Evolutionary conservation across 1,140 invertebrate genomes (phyloP), one percentile per base, ranked within the genome.

Genomic region (Mizuhopecten yessoensis): DNA sequence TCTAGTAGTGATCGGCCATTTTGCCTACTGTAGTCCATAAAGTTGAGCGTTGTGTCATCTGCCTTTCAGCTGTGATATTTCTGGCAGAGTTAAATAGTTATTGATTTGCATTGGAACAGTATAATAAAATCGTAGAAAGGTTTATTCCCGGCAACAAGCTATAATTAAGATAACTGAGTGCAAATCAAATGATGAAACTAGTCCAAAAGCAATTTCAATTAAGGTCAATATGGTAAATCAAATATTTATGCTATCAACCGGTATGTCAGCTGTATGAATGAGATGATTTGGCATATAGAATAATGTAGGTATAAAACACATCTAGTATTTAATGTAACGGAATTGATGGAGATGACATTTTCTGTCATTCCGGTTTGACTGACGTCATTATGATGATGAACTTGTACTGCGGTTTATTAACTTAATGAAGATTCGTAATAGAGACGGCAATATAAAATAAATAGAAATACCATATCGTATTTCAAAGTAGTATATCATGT

Each of bases 401-500:
- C 23, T 29, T 5, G 29, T 75, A n/a, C 29, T 75, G 23, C 57
- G n/a, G 57, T 75, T 75, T 75, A 75, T 75, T 75, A 75, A 75
- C 57, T 75, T 39, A 75, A 75, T 75, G 17, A 75, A 75, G 5
- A 39, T 29, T 75, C 11, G 57, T 29, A 75, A 29, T 17, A 75
- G 17, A 75, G 1, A 13, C 29, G 57, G 23, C 23, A 29, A 75
- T 75, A 29, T 9, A 39, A 29, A 39, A 39, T 39, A 7, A 75
- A 75, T 29, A 75, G 57, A 75, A 75, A 75, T 75, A 29, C n/a
- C n/a, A 75, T 75, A 75, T 75, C 57, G 17, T 11, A 75, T 75
- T 75, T 75, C 57, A 75, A 75, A 29, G 57, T 29, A 29, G n/a
- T 39, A 5, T n/a, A n/a, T n/a, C n/a, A n/a, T n/a, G n/a, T 75